A percentile compares a stretch with the other conserved stretches of the same genome.
Conservation (phyloP, 2,113 vertebrate genomes). For the Thomomys bottae region DNA sequence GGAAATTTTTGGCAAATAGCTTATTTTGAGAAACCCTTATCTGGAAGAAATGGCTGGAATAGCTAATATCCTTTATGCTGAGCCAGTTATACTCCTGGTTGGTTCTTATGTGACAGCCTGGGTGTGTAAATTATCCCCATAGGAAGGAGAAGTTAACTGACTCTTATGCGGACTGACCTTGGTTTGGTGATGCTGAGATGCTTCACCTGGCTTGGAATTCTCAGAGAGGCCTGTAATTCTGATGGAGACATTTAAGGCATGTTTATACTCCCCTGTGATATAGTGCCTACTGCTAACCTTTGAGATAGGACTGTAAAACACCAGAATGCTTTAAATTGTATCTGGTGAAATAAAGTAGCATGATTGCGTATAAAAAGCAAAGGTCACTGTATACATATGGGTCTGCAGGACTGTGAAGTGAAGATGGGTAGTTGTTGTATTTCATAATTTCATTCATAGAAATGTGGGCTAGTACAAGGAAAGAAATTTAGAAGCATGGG, state of each 20-base stretch:
- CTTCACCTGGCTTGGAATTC: not conserved
- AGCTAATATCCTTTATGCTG: not conserved
- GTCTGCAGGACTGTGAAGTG: not conserved
- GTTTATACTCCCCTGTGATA: not conserved
- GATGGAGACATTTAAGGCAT: not conserved
- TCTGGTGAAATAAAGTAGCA: not conserved
- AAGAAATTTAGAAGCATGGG: not conserved
- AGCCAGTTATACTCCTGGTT: not conserved
- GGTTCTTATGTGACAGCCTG: not conserved
- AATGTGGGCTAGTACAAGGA: not conserved
- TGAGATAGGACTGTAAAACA: constrained; percentile 12
- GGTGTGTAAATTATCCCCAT: not conserved
- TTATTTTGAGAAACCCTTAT: not conserved
- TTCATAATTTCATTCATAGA: accelerated
- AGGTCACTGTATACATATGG: not conserved
- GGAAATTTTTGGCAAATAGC: not conserved
- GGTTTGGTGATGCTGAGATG: not conserved
- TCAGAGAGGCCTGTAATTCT: not conserved
- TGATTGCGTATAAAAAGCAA: not conserved
- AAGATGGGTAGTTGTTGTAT: not conserved
- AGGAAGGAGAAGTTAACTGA: constrained; percentile 14
- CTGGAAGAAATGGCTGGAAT: not conserved
- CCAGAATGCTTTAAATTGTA: not conserved
- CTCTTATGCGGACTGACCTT: not conserved
- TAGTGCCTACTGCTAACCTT: not conserved